A percentile compares a stretch with the other conserved stretches of the same genome.
These are phyloP conservation scores for Sebastiscus albofasciatus DNA, from an alignment of 2,797 vertebrate genomes.

Conservation along the genomic window DNA sequence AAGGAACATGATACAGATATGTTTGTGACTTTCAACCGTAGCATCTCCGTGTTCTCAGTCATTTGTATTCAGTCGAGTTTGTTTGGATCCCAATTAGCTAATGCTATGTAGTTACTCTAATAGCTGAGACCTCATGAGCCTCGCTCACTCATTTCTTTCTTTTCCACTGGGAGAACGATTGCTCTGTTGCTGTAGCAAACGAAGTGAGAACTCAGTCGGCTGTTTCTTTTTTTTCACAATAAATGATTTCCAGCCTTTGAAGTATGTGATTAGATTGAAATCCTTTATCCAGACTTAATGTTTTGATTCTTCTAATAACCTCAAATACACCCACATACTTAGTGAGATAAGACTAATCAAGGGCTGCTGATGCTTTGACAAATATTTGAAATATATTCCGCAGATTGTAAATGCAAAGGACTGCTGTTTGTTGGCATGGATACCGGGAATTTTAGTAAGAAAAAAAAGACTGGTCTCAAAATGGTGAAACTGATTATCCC, in stretches of 20 bases:
- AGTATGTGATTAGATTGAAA: constrained; percentile 13
- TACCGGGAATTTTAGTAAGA: constrained; percentile 2
- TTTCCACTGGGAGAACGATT: constrained; percentile 29
- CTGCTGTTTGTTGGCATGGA: constrained; percentile 32
- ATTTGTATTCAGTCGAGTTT: constrained; percentile 35
- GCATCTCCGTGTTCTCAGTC: constrained; percentile 12
- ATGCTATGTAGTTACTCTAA: constrained; percentile 40
- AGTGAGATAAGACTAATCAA: neutral
- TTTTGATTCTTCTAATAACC: constrained; percentile 12
- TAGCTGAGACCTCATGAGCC: constrained; percentile 34
- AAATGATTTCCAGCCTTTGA: constrained; percentile 24
- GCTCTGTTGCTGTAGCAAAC: constrained; percentile 11
- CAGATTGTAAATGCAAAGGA: neutral
- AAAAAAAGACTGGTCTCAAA: constrained; percentile 28
- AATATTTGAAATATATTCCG: constrained; percentile 7
- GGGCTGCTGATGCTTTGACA: constrained; percentile 14
- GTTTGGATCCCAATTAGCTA: constrained; percentile 61
- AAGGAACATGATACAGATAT: constrained; percentile 6
- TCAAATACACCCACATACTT: constrained; percentile 5
- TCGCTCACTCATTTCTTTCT: constrained; percentile 36
- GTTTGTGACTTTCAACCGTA: constrained; percentile 1
- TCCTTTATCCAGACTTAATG: neutral
- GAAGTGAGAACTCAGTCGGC: neutral
- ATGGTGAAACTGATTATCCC: constrained; percentile 62
- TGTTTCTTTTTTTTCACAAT: constrained; percentile 27